These are phyloP conservation scores for Cyaniris semiargus DNA, from an alignment of 2,888 invertebrate genomes.

Conservation along the genomic window DNA sequence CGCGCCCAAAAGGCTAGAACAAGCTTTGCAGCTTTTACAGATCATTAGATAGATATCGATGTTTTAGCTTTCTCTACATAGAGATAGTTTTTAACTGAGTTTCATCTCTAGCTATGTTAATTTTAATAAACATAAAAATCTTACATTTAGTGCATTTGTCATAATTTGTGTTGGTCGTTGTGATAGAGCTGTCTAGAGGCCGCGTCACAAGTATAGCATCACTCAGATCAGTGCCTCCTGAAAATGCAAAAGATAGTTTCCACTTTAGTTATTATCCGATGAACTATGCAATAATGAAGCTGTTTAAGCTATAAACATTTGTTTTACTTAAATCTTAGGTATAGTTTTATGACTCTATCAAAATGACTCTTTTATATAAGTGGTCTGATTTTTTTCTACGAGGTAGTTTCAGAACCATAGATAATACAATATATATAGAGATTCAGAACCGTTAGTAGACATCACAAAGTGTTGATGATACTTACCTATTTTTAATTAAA, in stretches of 20 bases:
- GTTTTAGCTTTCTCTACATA: neutral
- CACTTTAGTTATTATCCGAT: neutral
- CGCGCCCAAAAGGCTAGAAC: neutral
- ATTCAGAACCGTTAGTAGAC: too few relatives aligned
- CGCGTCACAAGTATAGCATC: slow-evolving; percentile 56
- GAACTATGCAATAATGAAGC: too few relatives aligned
- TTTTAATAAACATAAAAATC: neutral
- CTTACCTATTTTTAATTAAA: too few relatives aligned
- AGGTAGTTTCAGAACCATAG: too few relatives aligned
- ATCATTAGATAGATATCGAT: too few relatives aligned
- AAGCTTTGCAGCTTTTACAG: neutral
- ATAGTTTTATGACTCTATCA: too few relatives aligned
- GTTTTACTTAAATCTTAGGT: too few relatives aligned
- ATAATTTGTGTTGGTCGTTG: neutral
- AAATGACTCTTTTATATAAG: too few relatives aligned
- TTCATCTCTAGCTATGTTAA: neutral
- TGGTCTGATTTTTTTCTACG: too few relatives aligned
- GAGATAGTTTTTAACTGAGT: neutral
- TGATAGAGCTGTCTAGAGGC: slow-evolving; percentile 44
- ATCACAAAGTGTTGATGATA: too few relatives aligned
- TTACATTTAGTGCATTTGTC: slow-evolving; percentile 14
- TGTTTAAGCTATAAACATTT: too few relatives aligned
- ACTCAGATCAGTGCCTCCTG: neutral
- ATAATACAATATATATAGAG: too few relatives aligned
- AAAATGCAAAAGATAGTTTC: neutral